Percentiles rank a stretch among this genome's conserved stretches.
phyloP scores from a whole-genome alignment of 2,888 invertebrate genomes.

The Caenorhabditis macrosperma region DNA sequence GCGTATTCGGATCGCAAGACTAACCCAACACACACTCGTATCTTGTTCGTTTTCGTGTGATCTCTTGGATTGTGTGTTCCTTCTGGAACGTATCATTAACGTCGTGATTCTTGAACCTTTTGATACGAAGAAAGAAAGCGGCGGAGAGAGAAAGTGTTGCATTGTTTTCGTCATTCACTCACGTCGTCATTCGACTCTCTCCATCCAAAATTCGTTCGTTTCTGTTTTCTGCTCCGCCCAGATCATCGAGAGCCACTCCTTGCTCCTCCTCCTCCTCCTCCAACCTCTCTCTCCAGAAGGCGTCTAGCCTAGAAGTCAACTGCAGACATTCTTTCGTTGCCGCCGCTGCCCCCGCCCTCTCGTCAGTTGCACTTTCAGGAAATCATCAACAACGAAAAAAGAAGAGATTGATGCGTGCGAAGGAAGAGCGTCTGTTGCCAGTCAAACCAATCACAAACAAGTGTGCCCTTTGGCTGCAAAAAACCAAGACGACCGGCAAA shows the following conservation, averaged over 20 bases:
- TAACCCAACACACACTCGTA: too few relatives aligned
- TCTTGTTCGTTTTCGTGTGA: not conserved
- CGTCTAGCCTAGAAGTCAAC: not conserved
- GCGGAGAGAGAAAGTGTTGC: not conserved
- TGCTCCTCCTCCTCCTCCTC: too few relatives aligned
- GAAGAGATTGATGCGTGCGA: not conserved
- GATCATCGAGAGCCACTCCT: slow-evolving; percentile 4
- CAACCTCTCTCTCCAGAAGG: not conserved
- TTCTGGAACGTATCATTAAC: not conserved
- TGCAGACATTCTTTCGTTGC: not conserved
- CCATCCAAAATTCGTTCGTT: not conserved
- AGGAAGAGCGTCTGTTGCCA: not conserved
- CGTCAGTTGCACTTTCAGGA: slow-evolving; percentile 21
- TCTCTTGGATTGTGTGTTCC: not conserved
- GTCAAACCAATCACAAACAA: slow-evolving; percentile 19
- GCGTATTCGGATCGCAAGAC: not conserved
- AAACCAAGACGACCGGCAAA: slow-evolving; percentile 5
- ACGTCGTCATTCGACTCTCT: not conserved
- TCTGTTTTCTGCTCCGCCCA: too few relatives aligned
- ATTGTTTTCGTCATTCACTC: not conserved
- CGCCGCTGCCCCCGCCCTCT: slow-evolving; percentile 10
- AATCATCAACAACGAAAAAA: slow-evolving; percentile 18
- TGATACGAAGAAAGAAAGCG: not conserved
- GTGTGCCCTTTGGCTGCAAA: slow-evolving; percentile 29
- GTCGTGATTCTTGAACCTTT: not conserved